Conservation (phyloP, 2,888 invertebrate genomes). For the Tenthredo livida region DNA sequence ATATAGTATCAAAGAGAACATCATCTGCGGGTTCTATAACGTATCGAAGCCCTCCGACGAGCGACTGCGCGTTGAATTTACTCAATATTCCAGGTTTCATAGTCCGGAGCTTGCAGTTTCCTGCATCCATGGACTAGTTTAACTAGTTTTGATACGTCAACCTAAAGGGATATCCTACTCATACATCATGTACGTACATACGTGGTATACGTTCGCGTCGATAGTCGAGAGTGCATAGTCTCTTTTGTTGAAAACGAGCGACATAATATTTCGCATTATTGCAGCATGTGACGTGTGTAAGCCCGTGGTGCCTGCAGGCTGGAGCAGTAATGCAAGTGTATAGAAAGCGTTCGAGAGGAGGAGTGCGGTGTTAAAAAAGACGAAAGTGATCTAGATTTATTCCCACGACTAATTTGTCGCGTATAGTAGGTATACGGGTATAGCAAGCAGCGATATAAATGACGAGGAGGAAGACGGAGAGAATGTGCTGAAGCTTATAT, state of each 20-base stretch:
- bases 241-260: background rate
- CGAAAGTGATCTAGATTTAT: background rate
- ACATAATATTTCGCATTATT: background rate
- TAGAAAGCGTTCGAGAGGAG: background rate
- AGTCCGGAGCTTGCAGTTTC: conserved; percentile 65
- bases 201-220: background rate
- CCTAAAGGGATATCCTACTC: background rate
- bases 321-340: background rate
- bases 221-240: background rate
- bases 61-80: conserved; percentile 73
- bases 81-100: conserved; percentile 71
- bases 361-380: background rate
- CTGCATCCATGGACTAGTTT: conserved; percentile 58
- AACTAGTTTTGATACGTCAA: conserved; percentile 53
- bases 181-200: too few species aligned
- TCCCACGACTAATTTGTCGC: background rate
- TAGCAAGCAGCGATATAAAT: background rate
- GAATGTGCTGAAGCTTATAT: background rate
- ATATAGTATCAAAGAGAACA: conserved; percentile 50
- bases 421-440: background rate
- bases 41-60: conserved; percentile 52
- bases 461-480: background rate
- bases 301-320: background rate
- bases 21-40: background rate
- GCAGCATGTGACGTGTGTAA: background rate